Evolutionary conservation across 2,113 vertebrate species (phyloP).

Genomic region (Aleadryas rufinucha): DNA sequence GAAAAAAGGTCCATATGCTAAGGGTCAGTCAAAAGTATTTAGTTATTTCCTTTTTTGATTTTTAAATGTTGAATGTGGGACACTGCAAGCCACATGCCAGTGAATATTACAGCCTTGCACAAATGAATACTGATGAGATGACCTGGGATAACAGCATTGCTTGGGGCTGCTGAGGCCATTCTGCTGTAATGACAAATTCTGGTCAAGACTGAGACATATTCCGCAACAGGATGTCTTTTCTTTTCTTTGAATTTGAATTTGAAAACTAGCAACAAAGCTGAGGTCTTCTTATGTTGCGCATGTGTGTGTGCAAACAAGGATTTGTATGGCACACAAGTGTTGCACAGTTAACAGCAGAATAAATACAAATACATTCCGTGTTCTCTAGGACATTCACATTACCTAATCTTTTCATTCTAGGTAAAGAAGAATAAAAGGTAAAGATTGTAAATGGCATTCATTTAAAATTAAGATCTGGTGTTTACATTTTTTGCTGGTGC

Average conservation of each 20-base stretch:
- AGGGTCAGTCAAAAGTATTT: background rate
- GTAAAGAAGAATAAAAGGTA: background rate
- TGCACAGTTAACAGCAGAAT: background rate
- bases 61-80: background rate
- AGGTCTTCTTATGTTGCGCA: background rate
- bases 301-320: background rate
- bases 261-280: background rate
- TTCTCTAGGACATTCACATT: background rate
- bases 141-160: background rate
- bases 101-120: background rate
- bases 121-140: background rate
- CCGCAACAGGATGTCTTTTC: rapidly evolving
- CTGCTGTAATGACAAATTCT: background rate
- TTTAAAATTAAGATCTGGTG: background rate
- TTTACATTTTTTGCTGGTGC: background rate
- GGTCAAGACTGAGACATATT: background rate
- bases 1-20: background rate
- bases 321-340: background rate
- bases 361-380: background rate
- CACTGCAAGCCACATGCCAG: background rate
- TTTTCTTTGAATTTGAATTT: background rate
- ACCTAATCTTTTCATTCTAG: background rate
- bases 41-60: background rate
- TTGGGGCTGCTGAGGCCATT: rapidly evolving
- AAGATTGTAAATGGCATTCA: background rate